Base-by-base conservation (phyloP, 1,140 invertebrate genomes). In the Drosophila melanica region DNA sequence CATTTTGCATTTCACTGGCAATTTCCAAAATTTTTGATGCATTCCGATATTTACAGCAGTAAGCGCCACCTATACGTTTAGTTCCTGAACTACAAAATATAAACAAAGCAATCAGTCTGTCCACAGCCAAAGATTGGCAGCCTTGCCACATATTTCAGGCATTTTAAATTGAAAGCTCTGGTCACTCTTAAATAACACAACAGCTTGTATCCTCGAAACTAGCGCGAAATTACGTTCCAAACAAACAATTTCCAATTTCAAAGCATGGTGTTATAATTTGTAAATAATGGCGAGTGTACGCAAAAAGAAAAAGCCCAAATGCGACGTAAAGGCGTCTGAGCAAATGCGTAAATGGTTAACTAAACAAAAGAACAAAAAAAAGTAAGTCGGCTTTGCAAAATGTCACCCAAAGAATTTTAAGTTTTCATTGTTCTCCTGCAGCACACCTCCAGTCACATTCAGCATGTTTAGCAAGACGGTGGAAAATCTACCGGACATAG, bases 401-500 rank as follows among this genome's bases (percentile, higher is more conserved):
- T 11, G 39, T 14, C 33, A 35, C 0, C 9, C 12, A 8, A n/a
- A 4, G 6, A 37, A 53, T 33, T 47, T 2, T 2, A 18, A 53
- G 33, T 33, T 20, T 7, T 7, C 12, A 50, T 27, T 35, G 20
- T 39, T 62, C 3, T 8, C 3, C 14, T 48, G 23, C 35, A 64
- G 51, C 20, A 1, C 10, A 10, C 45, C 10, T 2, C 59, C 67
- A 14, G 67, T 75, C n/a, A 18, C 72, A 8, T 71, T 58, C n/a
- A 14, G 30, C 11, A 5, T 33, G 7, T 75, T 75, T 23, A 39
- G 12, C 5, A 63, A 41, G 41, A 2, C 58, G 0, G 51, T 75
- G 7, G 37, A 70, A 35, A 75, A 75, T 30, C 59, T 75, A 1
- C 53, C 66, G 8, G 72, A 75, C 10, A 75, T 75, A 10, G 67